Evolutionary conservation across 1,140 invertebrate species (phyloP).

Genomic region (Stegodyphus dumicola): DNA sequence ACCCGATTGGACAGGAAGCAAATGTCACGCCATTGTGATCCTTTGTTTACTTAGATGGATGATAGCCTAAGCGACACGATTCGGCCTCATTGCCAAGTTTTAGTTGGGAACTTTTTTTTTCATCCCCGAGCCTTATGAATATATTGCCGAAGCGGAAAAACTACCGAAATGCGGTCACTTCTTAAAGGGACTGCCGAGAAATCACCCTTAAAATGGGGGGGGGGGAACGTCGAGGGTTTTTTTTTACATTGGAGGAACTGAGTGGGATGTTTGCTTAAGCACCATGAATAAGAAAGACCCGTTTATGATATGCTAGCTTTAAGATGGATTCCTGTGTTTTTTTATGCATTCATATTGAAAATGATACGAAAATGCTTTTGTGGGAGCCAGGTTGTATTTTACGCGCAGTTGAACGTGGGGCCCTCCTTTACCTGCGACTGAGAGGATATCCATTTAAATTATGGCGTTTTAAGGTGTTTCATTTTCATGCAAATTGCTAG

Average conservation of each 20-base stretch:
- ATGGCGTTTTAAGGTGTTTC: background rate
- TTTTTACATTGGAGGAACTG: background rate
- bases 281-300: conserved; percentile 47
- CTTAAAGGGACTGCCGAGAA: conserved; percentile 44
- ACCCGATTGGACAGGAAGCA: conserved; percentile 52
- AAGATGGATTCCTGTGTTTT: conserved; percentile 39
- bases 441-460: background rate
- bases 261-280: conserved; percentile 51
- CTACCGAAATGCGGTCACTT: conserved; percentile 54
- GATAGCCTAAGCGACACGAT: conserved; percentile 51
- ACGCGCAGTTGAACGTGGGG: conserved; percentile 41
- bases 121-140: conserved; percentile 25
- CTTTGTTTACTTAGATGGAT: conserved; percentile 55
- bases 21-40: conserved; percentile 47
- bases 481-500: conserved; percentile 27
- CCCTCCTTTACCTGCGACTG: background rate
- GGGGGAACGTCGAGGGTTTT: conserved; percentile 3
- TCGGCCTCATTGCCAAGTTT: background rate
- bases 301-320: conserved; percentile 41
- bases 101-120: background rate
- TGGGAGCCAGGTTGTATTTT: conserved; percentile 38
- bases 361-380: conserved; percentile 30
- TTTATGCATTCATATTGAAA: conserved; percentile 28
- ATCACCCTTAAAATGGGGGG: conserved; percentile 23
- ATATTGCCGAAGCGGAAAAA: conserved; percentile 51